A percentile compares a stretch with the other conserved stretches of the same genome.
Evolutionary conservation across 1,140 invertebrate genomes (phyloP).

Genomic region (Aphelenchoides fujianensis): DNA sequence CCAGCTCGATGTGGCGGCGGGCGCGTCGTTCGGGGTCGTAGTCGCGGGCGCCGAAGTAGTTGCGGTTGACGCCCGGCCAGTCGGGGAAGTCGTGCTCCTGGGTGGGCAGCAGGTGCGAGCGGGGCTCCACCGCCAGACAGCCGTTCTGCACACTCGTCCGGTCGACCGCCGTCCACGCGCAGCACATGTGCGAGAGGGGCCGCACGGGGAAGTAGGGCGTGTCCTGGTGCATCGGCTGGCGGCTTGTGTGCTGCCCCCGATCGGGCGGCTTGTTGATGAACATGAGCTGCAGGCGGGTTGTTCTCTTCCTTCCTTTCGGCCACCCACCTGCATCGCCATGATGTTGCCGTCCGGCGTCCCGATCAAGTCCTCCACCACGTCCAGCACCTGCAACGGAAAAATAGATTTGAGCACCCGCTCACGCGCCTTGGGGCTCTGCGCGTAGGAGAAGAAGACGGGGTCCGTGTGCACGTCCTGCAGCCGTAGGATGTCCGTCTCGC

Average conservation of each 20-base stretch:
- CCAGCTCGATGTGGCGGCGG: not conserved
- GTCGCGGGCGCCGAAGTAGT: not conserved
- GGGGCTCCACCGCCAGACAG: not conserved
- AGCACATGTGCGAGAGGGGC: conserved; percentile 64
- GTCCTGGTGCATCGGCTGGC: conserved; percentile 73
- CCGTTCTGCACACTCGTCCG: conserved; percentile 19
- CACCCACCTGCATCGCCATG: too few species aligned
- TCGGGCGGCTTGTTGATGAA: conserved; percentile 67
- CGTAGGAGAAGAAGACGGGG: conserved; percentile 72
- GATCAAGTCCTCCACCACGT: conserved; percentile 73
- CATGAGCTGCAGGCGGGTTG: conserved; percentile 67
- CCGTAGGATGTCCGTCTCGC: conserved; percentile 71
- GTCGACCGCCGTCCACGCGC: conserved; percentile 66
- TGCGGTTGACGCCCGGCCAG: not conserved
- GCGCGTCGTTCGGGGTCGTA: not conserved
- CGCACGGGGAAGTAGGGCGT: conserved; percentile 65
- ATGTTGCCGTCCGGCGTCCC: conserved; percentile 71
- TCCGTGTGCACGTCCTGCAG: conserved; percentile 75
- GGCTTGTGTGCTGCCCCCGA: conserved; percentile 67
- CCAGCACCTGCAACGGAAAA: too few species aligned
- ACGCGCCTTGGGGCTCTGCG: conserved; percentile 67
- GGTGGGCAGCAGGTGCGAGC: not conserved
- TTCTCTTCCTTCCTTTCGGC: too few species aligned
- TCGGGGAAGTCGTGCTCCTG: not conserved
- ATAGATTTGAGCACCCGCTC: too few species aligned